These are phyloP conservation scores for Alces alces DNA, from an alignment of 2,113 vertebrate genomes.

Conservation along the genomic window DNA sequence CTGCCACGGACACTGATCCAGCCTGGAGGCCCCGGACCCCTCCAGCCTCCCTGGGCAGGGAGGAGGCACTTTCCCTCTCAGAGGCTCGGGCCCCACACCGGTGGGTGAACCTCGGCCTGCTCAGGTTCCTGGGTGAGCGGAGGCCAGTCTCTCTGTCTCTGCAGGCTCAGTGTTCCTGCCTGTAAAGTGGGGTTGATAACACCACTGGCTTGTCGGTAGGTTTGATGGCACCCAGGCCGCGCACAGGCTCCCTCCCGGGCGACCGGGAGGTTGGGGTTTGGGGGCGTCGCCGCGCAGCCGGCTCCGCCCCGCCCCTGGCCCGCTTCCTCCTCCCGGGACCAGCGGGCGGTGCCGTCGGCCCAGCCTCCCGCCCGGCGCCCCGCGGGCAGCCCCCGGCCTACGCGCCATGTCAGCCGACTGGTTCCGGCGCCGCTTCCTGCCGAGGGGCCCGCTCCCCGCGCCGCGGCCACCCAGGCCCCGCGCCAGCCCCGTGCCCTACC, in stretches of 20 bases:
- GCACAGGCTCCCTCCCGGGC: neutral
- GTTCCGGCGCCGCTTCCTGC: constrained; percentile 71
- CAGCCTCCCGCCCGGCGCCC: neutral
- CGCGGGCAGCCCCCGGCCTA: neutral
- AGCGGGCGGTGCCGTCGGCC: neutral
- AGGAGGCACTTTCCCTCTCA: neutral
- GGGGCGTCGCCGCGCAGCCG: neutral
- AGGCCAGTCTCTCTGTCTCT: neutral
- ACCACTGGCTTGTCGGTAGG: fast-evolving
- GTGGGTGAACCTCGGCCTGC: neutral
- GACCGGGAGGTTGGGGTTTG: neutral
- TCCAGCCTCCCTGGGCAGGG: too few relatives aligned
- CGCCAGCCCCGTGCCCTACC: constrained; percentile 62
- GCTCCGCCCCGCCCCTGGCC: neutral
- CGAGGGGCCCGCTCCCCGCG: neutral
- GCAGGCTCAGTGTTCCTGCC: neutral
- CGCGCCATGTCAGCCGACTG: constrained; percentile 70
- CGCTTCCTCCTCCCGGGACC: neutral
- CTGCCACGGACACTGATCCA: neutral
- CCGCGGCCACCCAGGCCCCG: constrained; percentile 20
- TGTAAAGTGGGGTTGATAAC: neutral
- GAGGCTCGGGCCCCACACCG: neutral
- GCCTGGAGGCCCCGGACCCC: neutral
- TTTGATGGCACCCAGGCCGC: fast-evolving
- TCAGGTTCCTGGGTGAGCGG: neutral